Evolutionary conservation across 2,888 invertebrate species (phyloP).

Genomic region (Troilus luridus): DNA sequence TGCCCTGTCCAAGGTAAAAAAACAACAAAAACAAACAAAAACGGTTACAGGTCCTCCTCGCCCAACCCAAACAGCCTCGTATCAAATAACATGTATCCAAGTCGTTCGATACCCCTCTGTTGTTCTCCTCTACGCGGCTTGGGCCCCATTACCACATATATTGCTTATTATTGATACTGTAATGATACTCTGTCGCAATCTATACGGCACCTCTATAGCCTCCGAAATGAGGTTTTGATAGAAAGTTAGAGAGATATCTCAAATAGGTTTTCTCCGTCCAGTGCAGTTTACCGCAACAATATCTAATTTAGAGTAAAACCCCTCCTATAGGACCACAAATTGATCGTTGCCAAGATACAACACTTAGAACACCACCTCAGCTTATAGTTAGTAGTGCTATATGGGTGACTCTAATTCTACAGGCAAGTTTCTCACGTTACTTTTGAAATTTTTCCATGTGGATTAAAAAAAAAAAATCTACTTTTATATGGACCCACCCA

Average conservation of each 20-base stretch:
- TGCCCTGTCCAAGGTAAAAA: neutral
- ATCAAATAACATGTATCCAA: constrained; percentile 12
- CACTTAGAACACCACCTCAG: neutral
- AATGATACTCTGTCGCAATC: neutral
- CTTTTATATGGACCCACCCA: no score
- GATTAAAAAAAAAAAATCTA: no score
- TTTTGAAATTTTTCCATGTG: no score
- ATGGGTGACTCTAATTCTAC: no score
- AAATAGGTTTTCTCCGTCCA: neutral
- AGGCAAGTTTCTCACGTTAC: no score
- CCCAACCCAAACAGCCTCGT: neutral
- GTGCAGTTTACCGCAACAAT: neutral
- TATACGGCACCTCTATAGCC: neutral
- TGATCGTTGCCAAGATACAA: neutral
- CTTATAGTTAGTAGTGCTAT: no score
- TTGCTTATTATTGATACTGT: constrained; percentile 34
- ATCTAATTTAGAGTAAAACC: neutral
- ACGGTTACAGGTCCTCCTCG: neutral
- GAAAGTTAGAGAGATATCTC: constrained; percentile 31
- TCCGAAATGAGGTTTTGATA: neutral
- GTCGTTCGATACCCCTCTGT: neutral
- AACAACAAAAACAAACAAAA: neutral
- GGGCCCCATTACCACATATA: constrained; percentile 31
- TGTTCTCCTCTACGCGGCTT: neutral
- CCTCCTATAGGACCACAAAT: neutral